A percentile compares a stretch with the other conserved stretches of the same genome.
Conservation (phyloP, 2,797 vertebrate genomes). For the Natrix natrix region DNA sequence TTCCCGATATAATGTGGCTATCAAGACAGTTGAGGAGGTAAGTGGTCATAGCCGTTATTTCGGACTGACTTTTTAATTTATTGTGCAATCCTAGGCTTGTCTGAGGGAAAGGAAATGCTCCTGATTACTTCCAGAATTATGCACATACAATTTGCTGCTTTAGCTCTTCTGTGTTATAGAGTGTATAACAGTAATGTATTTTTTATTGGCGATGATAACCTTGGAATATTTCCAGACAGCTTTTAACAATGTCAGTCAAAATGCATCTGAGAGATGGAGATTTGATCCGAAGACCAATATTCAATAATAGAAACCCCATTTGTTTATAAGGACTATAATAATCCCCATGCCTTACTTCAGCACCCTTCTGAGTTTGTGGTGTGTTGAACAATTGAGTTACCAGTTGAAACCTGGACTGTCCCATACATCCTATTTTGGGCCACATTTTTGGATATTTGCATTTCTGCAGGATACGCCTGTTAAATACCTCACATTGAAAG, state of each 20-base stretch:
- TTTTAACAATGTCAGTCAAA: not conserved
- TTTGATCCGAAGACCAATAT: not conserved
- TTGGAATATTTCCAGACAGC: not conserved
- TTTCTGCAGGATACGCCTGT: slow-evolving; percentile 73
- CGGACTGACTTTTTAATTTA: not conserved
- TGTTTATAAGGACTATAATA: not conserved
- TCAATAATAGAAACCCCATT: not conserved
- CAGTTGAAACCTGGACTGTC: not conserved
- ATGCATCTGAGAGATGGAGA: not conserved
- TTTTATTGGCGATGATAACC: not conserved
- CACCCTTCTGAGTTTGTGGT: not conserved
- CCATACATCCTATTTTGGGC: not conserved
- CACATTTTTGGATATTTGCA: not conserved
- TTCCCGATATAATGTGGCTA: slow-evolving; percentile 78
- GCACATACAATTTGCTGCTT: not conserved
- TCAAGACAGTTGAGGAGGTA: slow-evolving; percentile 84
- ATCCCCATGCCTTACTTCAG: not conserved
- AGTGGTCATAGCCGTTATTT: slow-evolving; percentile 32
- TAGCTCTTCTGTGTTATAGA: not conserved
- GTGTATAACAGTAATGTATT: not conserved
- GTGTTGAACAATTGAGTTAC: not conserved
- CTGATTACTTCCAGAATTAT: not conserved
- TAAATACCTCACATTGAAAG: slow-evolving; percentile 80
- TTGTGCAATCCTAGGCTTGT: too few relatives aligned
- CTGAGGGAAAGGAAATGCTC: not conserved